Percentiles rank a stretch among this genome's conserved stretches.
phyloP scores from a whole-genome alignment of 2,797 vertebrate genomes.

The Sphenodon punctatus region DNA sequence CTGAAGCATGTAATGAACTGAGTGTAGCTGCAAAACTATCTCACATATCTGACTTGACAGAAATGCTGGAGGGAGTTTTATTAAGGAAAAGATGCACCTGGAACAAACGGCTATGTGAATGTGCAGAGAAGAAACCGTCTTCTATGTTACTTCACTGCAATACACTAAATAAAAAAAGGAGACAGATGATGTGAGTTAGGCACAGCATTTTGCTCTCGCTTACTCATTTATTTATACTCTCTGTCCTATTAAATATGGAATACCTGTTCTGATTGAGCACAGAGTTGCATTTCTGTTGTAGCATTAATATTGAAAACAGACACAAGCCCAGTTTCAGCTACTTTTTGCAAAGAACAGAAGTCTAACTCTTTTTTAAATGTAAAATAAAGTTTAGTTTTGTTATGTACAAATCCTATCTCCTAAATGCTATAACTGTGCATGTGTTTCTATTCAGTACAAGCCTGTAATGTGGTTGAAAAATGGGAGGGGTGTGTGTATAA shows the following conservation, averaged over 20 bases:
- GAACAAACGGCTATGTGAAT: background rate
- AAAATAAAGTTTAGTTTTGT: background rate
- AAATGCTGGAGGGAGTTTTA: background rate
- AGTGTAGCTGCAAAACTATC: background rate
- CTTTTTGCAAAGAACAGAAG: background rate
- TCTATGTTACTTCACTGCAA: background rate
- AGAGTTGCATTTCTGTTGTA: background rate
- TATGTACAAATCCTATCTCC: background rate
- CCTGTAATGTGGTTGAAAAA: too few relatives aligned
- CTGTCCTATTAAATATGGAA: background rate
- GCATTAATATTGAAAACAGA: background rate
- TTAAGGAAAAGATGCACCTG: background rate
- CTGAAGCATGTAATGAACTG: rapidly evolving
- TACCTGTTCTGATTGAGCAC: background rate
- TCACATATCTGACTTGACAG: background rate
- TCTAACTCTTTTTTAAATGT: background rate
- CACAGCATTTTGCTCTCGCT: background rate
- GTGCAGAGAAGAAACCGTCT: background rate
- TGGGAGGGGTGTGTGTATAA: too few relatives aligned
- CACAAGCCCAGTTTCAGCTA: background rate
- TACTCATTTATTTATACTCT: background rate
- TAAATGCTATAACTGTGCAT: background rate
- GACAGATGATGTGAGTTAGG: background rate
- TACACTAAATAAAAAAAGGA: background rate
- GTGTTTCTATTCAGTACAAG: background rate